Conservation (phyloP, 2,113 vertebrate genomes). For the Candoia aspera region DNA sequence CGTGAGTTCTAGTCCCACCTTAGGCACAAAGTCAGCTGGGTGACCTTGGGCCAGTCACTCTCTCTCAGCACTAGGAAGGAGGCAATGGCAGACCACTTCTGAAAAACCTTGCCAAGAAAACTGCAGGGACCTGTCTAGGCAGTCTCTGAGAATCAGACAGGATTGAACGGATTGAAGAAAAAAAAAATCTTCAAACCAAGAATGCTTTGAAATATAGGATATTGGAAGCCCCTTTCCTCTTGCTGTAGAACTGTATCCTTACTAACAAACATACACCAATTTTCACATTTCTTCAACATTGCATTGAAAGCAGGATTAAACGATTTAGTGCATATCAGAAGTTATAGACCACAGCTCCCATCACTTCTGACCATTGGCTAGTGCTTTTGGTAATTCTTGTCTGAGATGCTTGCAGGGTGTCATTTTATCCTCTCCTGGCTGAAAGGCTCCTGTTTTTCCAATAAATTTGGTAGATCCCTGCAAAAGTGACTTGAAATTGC, state of each 20-base stretch:
- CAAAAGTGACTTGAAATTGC: not conserved
- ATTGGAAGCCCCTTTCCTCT: not conserved
- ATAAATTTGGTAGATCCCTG: not conserved
- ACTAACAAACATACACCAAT: not conserved
- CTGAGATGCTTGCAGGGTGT: not conserved
- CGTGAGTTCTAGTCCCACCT: no score
- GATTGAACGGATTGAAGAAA: no score
- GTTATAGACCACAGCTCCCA: not conserved
- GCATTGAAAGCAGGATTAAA: not conserved
- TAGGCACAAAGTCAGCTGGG: no score
- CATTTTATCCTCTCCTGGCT: not conserved
- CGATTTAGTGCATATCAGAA: not conserved
- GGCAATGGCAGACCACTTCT: no score
- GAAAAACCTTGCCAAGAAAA: no score
- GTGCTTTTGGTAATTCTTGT: not conserved
- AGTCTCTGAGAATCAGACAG: no score
- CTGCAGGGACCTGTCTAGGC: no score
- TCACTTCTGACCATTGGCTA: not conserved
- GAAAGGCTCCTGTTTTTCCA: not conserved
- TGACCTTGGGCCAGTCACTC: no score
- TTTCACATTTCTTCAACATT: not conserved
- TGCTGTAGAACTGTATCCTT: not conserved
- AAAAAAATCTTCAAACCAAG: not conserved
- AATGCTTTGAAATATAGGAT: not conserved
- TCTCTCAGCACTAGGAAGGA: no score